These are phyloP conservation scores for Oscheius sp. DNA, from an alignment of 2,888 invertebrate genomes.

Conservation along the genomic window DNA sequence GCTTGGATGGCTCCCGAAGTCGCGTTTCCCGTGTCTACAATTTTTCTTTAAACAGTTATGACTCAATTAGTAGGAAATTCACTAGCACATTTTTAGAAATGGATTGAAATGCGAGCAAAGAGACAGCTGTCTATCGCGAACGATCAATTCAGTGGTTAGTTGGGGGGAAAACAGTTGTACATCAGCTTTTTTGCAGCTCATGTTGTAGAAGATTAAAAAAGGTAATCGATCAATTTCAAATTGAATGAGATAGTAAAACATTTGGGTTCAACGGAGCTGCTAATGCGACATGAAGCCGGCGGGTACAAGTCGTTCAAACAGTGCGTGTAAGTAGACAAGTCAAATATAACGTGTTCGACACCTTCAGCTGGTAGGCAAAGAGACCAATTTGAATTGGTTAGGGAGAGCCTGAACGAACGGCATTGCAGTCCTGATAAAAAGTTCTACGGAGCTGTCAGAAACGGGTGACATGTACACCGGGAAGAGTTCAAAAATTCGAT, in stretches of 20 bases:
- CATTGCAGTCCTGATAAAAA: too few relatives aligned
- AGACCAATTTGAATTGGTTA: too few relatives aligned
- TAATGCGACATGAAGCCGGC: slow-evolving; percentile 6
- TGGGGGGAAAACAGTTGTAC: slow-evolving; percentile 4
- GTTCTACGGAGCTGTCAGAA: too few relatives aligned
- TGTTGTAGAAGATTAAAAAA: neutral
- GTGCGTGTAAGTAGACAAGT: slow-evolving; percentile 1
- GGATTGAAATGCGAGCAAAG: neutral
- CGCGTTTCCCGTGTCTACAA: slow-evolving; percentile 49
- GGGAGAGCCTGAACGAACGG: too few relatives aligned
- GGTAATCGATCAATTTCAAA: too few relatives aligned
- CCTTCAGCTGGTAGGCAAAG: too few relatives aligned
- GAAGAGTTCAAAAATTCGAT: too few relatives aligned
- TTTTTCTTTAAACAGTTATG: neutral
- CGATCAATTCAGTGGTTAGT: slow-evolving; percentile 4
- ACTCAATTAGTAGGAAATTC: neutral
- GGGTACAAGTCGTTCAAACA: neutral
- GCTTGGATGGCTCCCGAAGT: slow-evolving; percentile 46
- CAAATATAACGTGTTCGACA: slow-evolving; percentile 2
- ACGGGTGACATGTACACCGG: too few relatives aligned
- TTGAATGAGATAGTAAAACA: neutral
- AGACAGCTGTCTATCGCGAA: neutral
- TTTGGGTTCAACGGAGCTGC: neutral
- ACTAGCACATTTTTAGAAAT: neutral
- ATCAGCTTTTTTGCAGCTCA: neutral